These are phyloP conservation scores for Syngnathus floridae DNA, from an alignment of 2,113 vertebrate genomes.

Conservation along the genomic window DNA sequence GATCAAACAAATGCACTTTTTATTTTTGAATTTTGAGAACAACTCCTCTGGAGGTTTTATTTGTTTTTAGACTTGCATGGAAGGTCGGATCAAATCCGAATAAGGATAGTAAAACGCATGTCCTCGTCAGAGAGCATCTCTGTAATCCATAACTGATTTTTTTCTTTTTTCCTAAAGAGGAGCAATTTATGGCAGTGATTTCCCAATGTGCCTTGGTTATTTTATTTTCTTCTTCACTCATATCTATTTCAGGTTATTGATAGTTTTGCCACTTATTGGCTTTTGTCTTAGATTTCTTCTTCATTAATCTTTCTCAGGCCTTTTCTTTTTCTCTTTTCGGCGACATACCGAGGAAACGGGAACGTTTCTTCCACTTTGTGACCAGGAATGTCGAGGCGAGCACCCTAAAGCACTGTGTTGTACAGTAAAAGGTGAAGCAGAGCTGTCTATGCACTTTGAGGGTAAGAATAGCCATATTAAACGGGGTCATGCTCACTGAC, in stretches of 20 bases:
- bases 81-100: constrained; percentile 8
- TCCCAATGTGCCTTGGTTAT: constrained; percentile 68
- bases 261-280: constrained; percentile 13
- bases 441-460: constrained; percentile 79
- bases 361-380: constrained; percentile 28
- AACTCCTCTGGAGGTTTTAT: background rate
- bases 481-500: constrained; percentile 65
- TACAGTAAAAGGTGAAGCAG: constrained; percentile 46
- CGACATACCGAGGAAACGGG: background rate
- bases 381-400: constrained; percentile 59
- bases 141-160: constrained; percentile 21
- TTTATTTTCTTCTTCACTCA: constrained; percentile 29
- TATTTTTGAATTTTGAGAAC: background rate
- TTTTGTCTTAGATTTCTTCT: constrained; percentile 19
- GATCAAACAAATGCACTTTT: background rate
- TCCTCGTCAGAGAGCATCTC: background rate
- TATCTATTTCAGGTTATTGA: constrained; percentile 25
- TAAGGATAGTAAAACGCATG: constrained; percentile 4
- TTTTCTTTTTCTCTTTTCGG: constrained; percentile 20
- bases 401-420: constrained; percentile 62
- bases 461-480: constrained; percentile 75
- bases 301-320: constrained; percentile 36
- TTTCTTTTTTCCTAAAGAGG: constrained; percentile 34
- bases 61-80: background rate
- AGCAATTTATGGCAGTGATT: constrained; percentile 53